Evolutionary conservation across 1,140 invertebrate species (phyloP).

Genomic region (Lasaia peninsularis): DNA sequence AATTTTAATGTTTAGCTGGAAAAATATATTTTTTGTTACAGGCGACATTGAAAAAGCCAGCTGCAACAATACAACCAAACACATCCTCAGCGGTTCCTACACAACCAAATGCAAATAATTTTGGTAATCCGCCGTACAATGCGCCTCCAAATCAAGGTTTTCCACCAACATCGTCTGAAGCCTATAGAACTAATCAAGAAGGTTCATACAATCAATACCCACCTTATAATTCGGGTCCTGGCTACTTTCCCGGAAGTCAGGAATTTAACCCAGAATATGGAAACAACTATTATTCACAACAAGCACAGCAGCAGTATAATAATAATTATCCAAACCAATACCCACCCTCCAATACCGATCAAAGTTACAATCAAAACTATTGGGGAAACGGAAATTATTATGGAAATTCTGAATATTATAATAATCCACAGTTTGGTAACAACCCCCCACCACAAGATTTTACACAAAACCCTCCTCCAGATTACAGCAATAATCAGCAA

Average conservation of each 20-base stretch:
- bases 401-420: slow-evolving; percentile 59
- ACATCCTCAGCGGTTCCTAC: slow-evolving; percentile 46
- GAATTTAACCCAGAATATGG: slow-evolving; percentile 65
- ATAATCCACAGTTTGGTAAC: slow-evolving; percentile 58
- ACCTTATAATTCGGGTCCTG: slow-evolving; percentile 48
- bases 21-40: slow-evolving; percentile 25
- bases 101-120: slow-evolving; percentile 35
- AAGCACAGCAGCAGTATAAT: slow-evolving; percentile 40
- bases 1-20: slow-evolving; percentile 15
- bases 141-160: slow-evolving; percentile 43
- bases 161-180: slow-evolving; percentile 30
- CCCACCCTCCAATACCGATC: slow-evolving; percentile 46
- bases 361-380: slow-evolving; percentile 59
- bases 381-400: slow-evolving; percentile 63
- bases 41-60: slow-evolving; percentile 78
- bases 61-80: slow-evolving; percentile 83
- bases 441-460: slow-evolving; percentile 40
- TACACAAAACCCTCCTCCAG: slow-evolving; percentile 28
- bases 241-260: slow-evolving; percentile 62
- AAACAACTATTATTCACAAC: slow-evolving; percentile 60
- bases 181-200: slow-evolving; percentile 45
- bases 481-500: slow-evolving; percentile 48
- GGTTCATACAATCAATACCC: slow-evolving; percentile 45
- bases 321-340: slow-evolving; percentile 63
- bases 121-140: slow-evolving; percentile 33